Percentiles rank a stretch among this genome's conserved stretches.
Conservation (phyloP, 2,797 vertebrate species). For the Rhadinocentrus ornatus region DNA sequence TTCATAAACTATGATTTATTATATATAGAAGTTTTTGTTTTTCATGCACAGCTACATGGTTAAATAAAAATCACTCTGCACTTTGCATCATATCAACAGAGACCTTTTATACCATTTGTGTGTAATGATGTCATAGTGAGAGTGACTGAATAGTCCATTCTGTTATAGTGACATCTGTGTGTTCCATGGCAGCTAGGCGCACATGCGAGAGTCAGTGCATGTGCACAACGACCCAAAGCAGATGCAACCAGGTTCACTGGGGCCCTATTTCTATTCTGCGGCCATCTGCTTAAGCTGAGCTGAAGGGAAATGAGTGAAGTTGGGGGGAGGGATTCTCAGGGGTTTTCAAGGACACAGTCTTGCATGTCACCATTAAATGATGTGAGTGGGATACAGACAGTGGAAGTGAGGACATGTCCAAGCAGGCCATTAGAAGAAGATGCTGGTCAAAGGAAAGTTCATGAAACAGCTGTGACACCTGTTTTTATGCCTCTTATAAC, state of each 20-base stretch:
- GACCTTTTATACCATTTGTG: constrained; percentile 7
- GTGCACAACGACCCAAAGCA: constrained; percentile 51
- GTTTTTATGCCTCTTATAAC: constrained; percentile 20
- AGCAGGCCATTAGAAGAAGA: constrained; percentile 14
- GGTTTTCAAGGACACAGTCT: constrained; percentile 64
- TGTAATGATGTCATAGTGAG: constrained; percentile 14
- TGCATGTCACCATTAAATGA: constrained; percentile 38
- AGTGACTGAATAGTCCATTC: constrained; percentile 9
- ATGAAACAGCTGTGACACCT: constrained; percentile 7
- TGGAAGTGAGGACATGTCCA: constrained; percentile 11
- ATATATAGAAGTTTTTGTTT: not conserved
- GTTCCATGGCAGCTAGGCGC: not conserved
- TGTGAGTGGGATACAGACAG: constrained; percentile 21
- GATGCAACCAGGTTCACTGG: constrained; percentile 60
- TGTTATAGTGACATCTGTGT: constrained; percentile 17
- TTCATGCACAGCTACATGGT: not conserved
- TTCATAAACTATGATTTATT: constrained; percentile 5
- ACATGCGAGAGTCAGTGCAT: constrained; percentile 29
- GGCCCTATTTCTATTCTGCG: constrained; percentile 65
- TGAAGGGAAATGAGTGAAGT: constrained; percentile 38
- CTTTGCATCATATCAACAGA: constrained; percentile 2
- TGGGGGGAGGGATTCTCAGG: constrained; percentile 33
- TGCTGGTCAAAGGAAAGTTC: constrained; percentile 1
- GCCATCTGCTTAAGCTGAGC: constrained; percentile 69
- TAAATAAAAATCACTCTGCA: constrained; percentile 4